These are phyloP conservation scores for Tinea trinotella DNA, from an alignment of 2,888 invertebrate species.

Conservation along the genomic window DNA sequence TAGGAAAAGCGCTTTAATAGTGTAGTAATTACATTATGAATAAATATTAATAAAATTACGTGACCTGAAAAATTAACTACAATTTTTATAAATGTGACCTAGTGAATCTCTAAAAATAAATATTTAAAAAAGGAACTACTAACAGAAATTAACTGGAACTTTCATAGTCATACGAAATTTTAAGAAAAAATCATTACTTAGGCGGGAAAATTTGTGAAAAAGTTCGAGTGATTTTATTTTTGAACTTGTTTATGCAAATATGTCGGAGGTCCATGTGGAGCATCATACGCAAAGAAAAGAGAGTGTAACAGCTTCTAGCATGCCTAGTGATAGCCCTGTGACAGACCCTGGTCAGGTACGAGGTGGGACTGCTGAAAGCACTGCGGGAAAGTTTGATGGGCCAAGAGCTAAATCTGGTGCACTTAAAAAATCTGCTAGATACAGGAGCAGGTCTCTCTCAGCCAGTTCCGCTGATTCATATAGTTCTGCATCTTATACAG, in stretches of 20 bases:
- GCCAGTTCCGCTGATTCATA: slow-evolving; percentile 96
- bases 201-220: not conserved
- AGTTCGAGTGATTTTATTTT: not conserved
- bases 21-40: not conserved
- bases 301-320: slow-evolving; percentile 54
- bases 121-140: not conserved
- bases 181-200: not conserved
- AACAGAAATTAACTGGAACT: not conserved
- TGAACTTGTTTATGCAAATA: too few relatives aligned
- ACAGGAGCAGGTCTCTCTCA: slow-evolving; percentile 91
- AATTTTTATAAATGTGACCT: not conserved
- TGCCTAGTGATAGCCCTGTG: slow-evolving; percentile 80
- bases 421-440: slow-evolving; percentile 88
- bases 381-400: slow-evolving; percentile 59
- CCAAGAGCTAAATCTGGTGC: slow-evolving; percentile 77
- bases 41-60: not conserved
- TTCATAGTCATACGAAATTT: not conserved
- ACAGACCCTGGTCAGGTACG: slow-evolving; percentile 81
- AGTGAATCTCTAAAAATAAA: not conserved
- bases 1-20: not conserved
- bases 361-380: slow-evolving; percentile 44
- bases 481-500: slow-evolving; percentile 83
- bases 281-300: slow-evolving; percentile 49
- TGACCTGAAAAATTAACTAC: not conserved
- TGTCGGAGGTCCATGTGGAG: slow-evolving; percentile 50